A percentile compares a stretch with the other conserved stretches of the same genome.
phyloP scores from a whole-genome alignment of 2,797 vertebrate species.

The Harpagifer antarcticus region DNA sequence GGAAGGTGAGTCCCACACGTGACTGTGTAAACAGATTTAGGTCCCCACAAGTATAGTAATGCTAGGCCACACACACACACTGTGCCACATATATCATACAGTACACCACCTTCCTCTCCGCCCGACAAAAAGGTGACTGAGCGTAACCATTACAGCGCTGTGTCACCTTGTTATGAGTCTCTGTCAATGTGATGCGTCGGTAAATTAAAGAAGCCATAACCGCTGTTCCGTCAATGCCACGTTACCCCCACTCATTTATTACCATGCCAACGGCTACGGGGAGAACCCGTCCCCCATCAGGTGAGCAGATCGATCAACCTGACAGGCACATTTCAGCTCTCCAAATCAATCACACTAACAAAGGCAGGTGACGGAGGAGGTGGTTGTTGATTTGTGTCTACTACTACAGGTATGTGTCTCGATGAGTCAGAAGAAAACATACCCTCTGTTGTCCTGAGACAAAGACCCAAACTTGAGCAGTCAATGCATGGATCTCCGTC shows the following conservation, averaged over 20 bases:
- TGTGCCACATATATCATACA: slow-evolving; percentile 34
- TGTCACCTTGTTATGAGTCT: slow-evolving; percentile 81
- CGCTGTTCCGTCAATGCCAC: slow-evolving; percentile 69
- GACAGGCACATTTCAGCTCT: slow-evolving; percentile 78
- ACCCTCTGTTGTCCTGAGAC: slow-evolving; percentile 29
- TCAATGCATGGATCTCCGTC: not conserved
- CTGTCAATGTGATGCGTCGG: slow-evolving; percentile 66
- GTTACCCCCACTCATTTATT: slow-evolving; percentile 77
- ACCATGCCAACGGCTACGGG: slow-evolving; percentile 58
- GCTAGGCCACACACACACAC: slow-evolving; percentile 1
- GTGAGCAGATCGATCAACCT: slow-evolving; percentile 77
- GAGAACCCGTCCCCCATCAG: slow-evolving; percentile 45
- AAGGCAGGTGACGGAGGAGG: slow-evolving; percentile 58
- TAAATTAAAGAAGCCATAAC: slow-evolving; percentile 82
- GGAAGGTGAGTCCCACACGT: too few relatives aligned
- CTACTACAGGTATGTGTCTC: slow-evolving; percentile 32
- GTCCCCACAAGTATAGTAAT: too few relatives aligned
- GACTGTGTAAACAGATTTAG: too few relatives aligned
- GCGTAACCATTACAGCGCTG: slow-evolving; percentile 68
- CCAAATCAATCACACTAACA: slow-evolving; percentile 77
- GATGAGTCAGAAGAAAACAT: slow-evolving; percentile 61
- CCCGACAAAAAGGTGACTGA: slow-evolving; percentile 72
- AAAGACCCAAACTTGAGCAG: slow-evolving; percentile 41
- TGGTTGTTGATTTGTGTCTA: slow-evolving; percentile 33
- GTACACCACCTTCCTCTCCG: slow-evolving; percentile 10